A percentile compares a stretch with the other conserved stretches of the same genome.
These are phyloP conservation scores for Cyaniris semiargus DNA, from an alignment of 2,888 invertebrate genomes.

Conservation along the genomic window DNA sequence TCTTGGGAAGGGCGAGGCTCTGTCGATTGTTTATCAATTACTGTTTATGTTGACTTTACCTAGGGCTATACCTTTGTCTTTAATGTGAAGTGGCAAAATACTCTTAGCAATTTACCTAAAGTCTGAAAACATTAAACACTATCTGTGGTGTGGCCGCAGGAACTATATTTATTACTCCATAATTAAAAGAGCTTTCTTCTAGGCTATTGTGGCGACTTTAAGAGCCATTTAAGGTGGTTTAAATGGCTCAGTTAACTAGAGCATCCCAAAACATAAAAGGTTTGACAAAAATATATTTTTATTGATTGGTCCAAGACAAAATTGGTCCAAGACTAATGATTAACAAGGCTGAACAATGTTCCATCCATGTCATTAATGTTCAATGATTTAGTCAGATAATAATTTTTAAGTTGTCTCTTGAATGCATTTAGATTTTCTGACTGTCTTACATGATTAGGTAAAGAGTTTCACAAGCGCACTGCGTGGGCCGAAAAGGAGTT, in stretches of 20 bases:
- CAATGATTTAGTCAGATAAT: too few relatives aligned
- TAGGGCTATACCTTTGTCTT: background rate
- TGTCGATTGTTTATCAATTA: too few relatives aligned
- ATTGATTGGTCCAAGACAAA: background rate
- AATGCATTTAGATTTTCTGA: too few relatives aligned
- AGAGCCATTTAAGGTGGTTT: conserved; percentile 13
- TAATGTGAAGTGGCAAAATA: background rate
- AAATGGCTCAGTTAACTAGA: background rate
- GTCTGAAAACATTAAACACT: background rate
- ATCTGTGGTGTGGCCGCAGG: background rate
- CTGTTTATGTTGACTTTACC: too few relatives aligned
- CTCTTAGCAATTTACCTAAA: background rate
- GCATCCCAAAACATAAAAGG: background rate
- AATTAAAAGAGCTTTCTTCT: conserved; percentile 17
- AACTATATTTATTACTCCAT: background rate
- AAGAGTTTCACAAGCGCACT: too few relatives aligned
- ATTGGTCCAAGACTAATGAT: too few relatives aligned
- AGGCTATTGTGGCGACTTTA: conserved; percentile 5
- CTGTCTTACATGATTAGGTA: too few relatives aligned
- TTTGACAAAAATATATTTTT: background rate
- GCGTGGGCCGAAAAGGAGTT: too few relatives aligned
- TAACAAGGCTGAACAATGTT: too few relatives aligned
- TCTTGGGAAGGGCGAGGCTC: too few relatives aligned
- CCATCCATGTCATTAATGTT: too few relatives aligned
- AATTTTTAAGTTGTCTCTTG: too few relatives aligned